Conservation (phyloP, 2,888 invertebrate species). For the Tanytarsus gracilentus region DNA sequence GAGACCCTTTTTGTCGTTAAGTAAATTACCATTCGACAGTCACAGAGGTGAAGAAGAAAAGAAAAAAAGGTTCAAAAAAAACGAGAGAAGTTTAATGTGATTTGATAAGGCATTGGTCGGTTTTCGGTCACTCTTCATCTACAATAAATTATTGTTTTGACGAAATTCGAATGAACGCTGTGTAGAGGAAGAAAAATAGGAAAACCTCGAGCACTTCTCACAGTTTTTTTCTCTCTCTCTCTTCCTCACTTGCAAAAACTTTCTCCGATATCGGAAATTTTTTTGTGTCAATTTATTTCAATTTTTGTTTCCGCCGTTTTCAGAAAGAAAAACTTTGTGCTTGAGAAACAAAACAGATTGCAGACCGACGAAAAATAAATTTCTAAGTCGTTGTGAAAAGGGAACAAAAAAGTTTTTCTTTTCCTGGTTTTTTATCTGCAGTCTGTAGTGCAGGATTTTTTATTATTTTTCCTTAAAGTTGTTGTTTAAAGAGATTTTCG, state of each 20-base stretch:
- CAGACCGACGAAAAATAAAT: constrained; percentile 4
- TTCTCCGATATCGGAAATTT: not conserved
- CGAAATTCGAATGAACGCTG: constrained; percentile 6
- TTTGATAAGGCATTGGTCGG: not conserved
- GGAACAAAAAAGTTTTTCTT: constrained; percentile 15
- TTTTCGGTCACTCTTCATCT: not conserved
- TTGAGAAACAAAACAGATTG: constrained; percentile 24
- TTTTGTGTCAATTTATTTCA: constrained; percentile 20
- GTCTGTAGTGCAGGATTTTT: not conserved
- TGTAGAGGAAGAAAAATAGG: not conserved
- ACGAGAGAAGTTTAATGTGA: constrained; percentile 4
- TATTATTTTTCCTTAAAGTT: not conserved
- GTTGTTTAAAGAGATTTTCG: too few relatives aligned
- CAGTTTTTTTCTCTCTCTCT: not conserved
- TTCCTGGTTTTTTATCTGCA: not conserved
- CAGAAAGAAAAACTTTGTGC: not conserved
- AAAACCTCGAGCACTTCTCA: not conserved
- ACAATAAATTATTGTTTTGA: constrained; percentile 25
- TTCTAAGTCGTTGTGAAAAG: not conserved
- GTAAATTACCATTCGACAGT: constrained; percentile 10
- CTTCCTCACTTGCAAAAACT: not conserved
- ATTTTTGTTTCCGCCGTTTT: not conserved
- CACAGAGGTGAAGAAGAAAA: not conserved
- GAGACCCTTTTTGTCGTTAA: constrained; percentile 1
- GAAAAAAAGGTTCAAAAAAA: not conserved